Evolutionary conservation across 2,797 vertebrate species (phyloP), one percentile per base, ranked within the genome.

Genomic region (Pantherophis alleghaniensis): DNA sequence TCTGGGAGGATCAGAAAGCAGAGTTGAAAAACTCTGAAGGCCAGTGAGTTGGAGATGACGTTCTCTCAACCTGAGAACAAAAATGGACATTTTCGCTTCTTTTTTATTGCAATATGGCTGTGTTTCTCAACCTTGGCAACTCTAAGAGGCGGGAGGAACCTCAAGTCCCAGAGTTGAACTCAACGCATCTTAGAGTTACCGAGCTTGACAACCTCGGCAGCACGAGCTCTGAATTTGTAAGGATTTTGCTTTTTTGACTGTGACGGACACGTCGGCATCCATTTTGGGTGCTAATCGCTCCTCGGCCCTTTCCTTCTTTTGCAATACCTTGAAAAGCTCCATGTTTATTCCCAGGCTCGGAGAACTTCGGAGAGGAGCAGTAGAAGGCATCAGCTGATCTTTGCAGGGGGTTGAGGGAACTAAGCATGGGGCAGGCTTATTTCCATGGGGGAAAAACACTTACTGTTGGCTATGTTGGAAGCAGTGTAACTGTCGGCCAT

Each of bases 401-500:
- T 61, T 89, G 61, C 7, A 28, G 66, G 16, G 60, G 11, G 20
- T 24, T 20, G 24, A 51, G 86, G n/a, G 26, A 51, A 59, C 37
- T 37, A 32, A 28, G 3, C 32, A 42, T 1, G 89, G 69, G 14
- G 90, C 13, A 92, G 47, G 0, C 89, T 9, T 28, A 87, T 56
- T 94, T 95, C 7, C 5, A 2, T 42, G 69, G 32, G 90, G 92
- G 92, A 59, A 93, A 92, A 47, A 96, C 97, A 99, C 99, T 99
- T 98, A 99, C 99, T 99, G 98, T 99, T 99, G 97, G 99, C 98
- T 97, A 99, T 98, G 98, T 98, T 98, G 98, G 98, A 98, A 95
- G 98, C 98, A 93, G 98, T 99, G 98, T 98, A 99, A 99, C 98
- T 99, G 98, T 99, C 99, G 92, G 99, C 99, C 98, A 99, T 98